These are phyloP conservation scores for Apostichopus japonicus DNA, from an alignment of 35 echinoderm and acorn worm genomes.

Conservation along the genomic window DNA sequence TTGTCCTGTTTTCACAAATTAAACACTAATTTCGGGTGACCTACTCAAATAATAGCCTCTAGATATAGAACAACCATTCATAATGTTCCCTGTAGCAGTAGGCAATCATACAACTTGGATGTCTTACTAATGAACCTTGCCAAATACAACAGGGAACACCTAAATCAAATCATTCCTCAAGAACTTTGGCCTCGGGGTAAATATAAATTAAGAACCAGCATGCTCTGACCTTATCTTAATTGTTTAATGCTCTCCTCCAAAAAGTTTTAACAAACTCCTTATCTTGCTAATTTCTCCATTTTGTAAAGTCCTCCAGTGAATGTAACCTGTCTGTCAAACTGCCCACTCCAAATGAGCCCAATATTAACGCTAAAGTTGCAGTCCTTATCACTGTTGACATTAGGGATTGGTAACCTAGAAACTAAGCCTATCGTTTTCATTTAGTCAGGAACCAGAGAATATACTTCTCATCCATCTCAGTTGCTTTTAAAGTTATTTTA, in stretches of 20 bases:
- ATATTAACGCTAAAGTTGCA: neutral
- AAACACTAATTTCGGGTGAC: neutral
- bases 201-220: constrained; percentile 8
- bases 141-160: neutral
- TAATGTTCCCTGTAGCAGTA: neutral
- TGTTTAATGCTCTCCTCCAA: constrained; percentile 29
- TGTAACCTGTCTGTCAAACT: constrained; percentile 12
- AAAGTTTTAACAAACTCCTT: neutral
- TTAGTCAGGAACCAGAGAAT: too few species aligned
- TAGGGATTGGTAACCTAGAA: constrained; percentile 20
- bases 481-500: too few species aligned
- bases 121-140: constrained; percentile 7
- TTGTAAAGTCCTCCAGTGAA: neutral
- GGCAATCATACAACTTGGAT: neutral
- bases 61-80: neutral
- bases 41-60: neutral
- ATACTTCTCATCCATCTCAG: too few species aligned
- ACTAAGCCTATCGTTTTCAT: neutral
- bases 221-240: constrained; percentile 44
- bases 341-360: neutral
- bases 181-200: constrained; percentile 16
- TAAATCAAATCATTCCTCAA: neutral
- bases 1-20: neutral
- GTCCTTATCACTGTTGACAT: neutral
- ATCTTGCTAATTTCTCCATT: neutral